These are phyloP conservation scores for Phataginus tetradactyla DNA, from an alignment of 2,797 vertebrate species.

Conservation along the genomic window DNA sequence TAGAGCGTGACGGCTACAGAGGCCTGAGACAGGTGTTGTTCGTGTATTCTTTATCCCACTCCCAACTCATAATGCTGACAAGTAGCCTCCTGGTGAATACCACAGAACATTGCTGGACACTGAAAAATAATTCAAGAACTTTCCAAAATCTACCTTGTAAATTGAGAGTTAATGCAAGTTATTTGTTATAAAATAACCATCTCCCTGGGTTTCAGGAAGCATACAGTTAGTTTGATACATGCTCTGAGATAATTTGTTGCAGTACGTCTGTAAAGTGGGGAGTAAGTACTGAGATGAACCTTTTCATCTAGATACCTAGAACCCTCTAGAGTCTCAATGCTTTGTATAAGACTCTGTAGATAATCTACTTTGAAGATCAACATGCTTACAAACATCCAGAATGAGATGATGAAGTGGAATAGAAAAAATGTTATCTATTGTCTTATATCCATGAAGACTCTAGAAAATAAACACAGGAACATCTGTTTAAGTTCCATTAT, in stretches of 20 bases:
- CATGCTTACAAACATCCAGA: neutral
- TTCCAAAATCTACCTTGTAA: neutral
- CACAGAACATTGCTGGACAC: neutral
- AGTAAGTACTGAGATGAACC: neutral
- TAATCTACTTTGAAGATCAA: neutral
- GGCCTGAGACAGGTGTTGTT: neutral
- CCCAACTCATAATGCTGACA: neutral
- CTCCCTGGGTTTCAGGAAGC: neutral
- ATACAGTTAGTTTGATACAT: neutral
- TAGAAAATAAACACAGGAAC: conserved; percentile 5
- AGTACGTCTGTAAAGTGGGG: neutral
- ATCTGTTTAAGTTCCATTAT: neutral
- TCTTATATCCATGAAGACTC: neutral
- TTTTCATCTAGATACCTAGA: neutral
- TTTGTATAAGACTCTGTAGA: neutral
- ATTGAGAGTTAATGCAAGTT: neutral
- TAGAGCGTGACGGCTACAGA: neutral
- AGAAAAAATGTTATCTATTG: neutral
- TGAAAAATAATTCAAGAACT: neutral
- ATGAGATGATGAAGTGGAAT: neutral
- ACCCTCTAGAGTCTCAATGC: neutral
- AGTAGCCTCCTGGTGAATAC: neutral
- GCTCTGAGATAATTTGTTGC: neutral
- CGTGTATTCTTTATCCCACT: neutral
- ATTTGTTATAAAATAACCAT: neutral